These are phyloP conservation scores for Pyrocephalus nanus DNA, from an alignment of 2,797 vertebrate species.

Conservation along the genomic window DNA sequence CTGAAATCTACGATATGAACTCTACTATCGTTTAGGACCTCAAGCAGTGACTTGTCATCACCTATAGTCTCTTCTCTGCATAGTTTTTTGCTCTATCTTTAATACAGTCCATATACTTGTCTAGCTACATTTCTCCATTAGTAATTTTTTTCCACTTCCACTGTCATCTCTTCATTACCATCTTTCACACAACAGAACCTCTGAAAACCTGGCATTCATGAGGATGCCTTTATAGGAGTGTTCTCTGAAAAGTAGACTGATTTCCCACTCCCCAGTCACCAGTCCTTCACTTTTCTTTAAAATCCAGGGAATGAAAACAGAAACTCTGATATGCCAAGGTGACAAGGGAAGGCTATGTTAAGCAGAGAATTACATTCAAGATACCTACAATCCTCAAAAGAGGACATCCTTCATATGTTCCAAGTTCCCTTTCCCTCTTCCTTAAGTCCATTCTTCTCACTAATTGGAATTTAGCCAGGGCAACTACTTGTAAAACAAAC, in stretches of 20 bases:
- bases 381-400: background rate
- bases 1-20: background rate
- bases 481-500: background rate
- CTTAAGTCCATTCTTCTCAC: background rate
- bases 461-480: background rate
- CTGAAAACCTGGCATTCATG: background rate
- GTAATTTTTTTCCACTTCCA: background rate
- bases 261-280: background rate
- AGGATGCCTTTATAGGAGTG: background rate
- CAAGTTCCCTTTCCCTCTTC: background rate
- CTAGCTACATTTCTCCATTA: background rate
- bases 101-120: background rate
- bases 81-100: background rate
- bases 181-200: background rate
- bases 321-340: background rate
- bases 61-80: background rate
- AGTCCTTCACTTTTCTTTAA: background rate
- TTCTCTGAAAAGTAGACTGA: background rate
- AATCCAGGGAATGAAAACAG: background rate
- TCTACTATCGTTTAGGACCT: conserved; percentile 25
- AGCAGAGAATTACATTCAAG: background rate
- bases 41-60: background rate
- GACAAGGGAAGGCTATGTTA: background rate
- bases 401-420: background rate
- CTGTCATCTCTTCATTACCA: background rate